Percentiles rank a stretch among this genome's conserved stretches.
Evolutionary conservation across 2,888 invertebrate species (phyloP).

Genomic region (Steromphala cineraria): DNA sequence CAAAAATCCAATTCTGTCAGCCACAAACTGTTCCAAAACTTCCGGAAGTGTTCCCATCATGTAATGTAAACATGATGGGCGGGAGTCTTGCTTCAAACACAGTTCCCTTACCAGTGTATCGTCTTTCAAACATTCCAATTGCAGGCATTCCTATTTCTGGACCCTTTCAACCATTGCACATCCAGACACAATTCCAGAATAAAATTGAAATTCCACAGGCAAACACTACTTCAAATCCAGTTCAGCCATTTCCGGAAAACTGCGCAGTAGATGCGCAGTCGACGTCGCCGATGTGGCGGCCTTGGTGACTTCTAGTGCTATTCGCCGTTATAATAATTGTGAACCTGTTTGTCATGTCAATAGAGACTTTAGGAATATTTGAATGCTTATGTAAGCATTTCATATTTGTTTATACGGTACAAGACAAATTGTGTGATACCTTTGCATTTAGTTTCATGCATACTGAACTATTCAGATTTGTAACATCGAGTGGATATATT

Average conservation of each 20-base stretch:
- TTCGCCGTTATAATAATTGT: too few species aligned
- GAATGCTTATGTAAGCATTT: too few species aligned
- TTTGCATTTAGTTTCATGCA: too few species aligned
- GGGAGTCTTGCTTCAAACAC: background rate
- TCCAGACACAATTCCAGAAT: background rate
- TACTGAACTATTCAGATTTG: too few species aligned
- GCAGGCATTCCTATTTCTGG: background rate
- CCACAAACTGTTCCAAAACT: background rate
- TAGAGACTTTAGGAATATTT: too few species aligned
- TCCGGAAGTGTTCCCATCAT: background rate
- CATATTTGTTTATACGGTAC: too few species aligned
- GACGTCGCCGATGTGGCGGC: background rate
- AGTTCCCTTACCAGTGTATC: background rate
- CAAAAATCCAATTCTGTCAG: constrained; percentile 2
- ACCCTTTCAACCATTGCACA: background rate
- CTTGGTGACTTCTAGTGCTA: background rate
- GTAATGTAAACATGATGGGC: background rate
- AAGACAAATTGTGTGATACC: too few species aligned
- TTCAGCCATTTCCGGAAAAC: background rate
- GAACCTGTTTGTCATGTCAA: too few species aligned
- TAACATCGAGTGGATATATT: too few species aligned
- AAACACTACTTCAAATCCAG: background rate
- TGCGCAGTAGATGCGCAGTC: background rate
- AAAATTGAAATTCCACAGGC: background rate
- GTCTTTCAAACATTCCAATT: constrained; percentile 9